Base-by-base conservation (phyloP, 2,797 vertebrate species). In the Hydrolagus colliei region DNA sequence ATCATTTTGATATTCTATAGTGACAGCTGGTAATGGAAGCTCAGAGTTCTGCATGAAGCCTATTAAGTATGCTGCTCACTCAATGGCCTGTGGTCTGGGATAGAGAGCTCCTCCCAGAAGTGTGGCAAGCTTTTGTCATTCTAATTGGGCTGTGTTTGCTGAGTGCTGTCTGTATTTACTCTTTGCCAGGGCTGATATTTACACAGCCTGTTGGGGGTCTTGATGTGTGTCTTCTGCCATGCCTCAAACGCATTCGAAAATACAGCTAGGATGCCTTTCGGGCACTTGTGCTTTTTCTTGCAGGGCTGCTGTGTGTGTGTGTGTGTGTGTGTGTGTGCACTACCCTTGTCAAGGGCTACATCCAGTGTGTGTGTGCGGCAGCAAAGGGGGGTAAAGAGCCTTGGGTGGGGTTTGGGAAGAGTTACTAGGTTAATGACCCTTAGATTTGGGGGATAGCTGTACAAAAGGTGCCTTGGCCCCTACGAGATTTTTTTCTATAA, bases 41-140 rank as follows among this genome's bases (percentile, higher is more conserved):
- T 93, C 91, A 90, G 92, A 92, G 89, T 89, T 89, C 82, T 92
- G 89, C 93, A 96, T 94, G 96, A 97, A 96, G 95, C 94, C 95
- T 95, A 96, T 96, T 96, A 97, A 96, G 93, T 94, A 94, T 94
- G 94, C 93, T 93, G 91, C 95, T 94, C 92, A 93, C 93, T 95
- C 95, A 94, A 94, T 95, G 95, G 91, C 93, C 93, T 90, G 89
- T 94, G 93, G 94, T 93, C 94, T 93, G 92, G 92, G 93, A 94
- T 92, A 93, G 91, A 91, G 93, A 92, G 94, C 96, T 95, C 95
- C 96, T 94, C 96, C 96, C 96, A 92, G 93, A 97, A 96, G 96
- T 96, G 96, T 97, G 96, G 95, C 95, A 90, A 87, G 93, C 91
- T 92, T 96, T 97, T 97, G 96, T 97, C 94, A 96, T 96, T 96